Percentiles rank a stretch among this genome's conserved stretches.
Evolutionary conservation across 2,797 vertebrate species (phyloP).

Genomic region (Manis pentadactyla): DNA sequence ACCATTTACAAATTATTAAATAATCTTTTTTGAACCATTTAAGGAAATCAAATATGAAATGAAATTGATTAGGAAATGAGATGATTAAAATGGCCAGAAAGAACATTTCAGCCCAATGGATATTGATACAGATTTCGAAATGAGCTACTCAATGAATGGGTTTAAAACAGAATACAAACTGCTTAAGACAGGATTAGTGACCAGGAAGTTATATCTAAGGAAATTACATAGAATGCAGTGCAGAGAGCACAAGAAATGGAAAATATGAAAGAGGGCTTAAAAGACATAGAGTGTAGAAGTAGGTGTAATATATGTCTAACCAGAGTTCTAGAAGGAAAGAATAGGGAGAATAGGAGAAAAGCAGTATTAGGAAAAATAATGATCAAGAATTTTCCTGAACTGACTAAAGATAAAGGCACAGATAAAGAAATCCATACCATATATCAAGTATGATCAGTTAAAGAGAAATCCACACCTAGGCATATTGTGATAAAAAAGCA

Average conservation of each 20-base stretch:
- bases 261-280: conserved; percentile 11
- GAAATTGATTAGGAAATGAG: background rate
- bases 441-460: background rate
- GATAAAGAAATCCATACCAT: background rate
- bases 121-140: background rate
- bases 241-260: background rate
- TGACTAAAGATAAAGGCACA: conserved; percentile 30
- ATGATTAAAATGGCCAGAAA: background rate
- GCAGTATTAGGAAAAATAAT: background rate
- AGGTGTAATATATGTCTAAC: background rate
- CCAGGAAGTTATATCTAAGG: background rate
- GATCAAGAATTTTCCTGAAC: conserved; percentile 14
- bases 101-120: background rate
- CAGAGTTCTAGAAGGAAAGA: background rate
- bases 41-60: conserved; percentile 33
- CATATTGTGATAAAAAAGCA: background rate
- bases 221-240: background rate
- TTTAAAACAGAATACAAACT: conserved; percentile 41
- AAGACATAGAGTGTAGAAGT: background rate
- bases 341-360: background rate
- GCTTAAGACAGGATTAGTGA: conserved; percentile 10
- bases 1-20: conserved; percentile 24
- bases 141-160: background rate
- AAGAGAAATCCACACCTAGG: background rate
- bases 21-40: background rate